Evolutionary conservation across 2,888 invertebrate genomes (phyloP), one percentile per base, ranked within the genome.

Genomic region (Lepidonotus clava): DNA sequence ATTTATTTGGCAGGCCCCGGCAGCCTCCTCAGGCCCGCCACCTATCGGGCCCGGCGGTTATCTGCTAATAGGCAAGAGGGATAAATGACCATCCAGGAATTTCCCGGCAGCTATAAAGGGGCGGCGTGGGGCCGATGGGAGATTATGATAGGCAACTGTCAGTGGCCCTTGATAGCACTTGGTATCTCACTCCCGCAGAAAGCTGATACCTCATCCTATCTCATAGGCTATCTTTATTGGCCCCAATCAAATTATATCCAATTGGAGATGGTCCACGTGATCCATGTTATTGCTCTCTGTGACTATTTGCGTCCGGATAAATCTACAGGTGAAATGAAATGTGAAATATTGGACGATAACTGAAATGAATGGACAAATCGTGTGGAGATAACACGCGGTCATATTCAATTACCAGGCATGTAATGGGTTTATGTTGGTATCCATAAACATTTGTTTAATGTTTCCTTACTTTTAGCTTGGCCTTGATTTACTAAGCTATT

Each of bases 231-330:
- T 71, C 71, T 71, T 71, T 71, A 71, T 71, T 71, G 71, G 36
- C 1, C 36, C 71, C 38, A 71, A 71, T 71, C 71, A 71, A 71
- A 71, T 71, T 71, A 71, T 71, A 71, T 18, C 71, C 71, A 71
- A 71, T 71, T 38, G 21, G 71, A 71, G 71, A 71, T 71, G 14
- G 71, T n/a, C 18, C 21, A 46, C 36, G 36, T 8, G 71, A 38
- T 18, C 36, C 21, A 14, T 14, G 38, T 1, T n/a, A n/a, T 11
- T n/a, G 36, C 36, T 14, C 38, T 71, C 71, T n/a, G 71, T 18
- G n/a, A 21, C 71, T 71, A 71, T 71, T 71, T 38, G 8, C 38
- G 71, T 34, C 71, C 36, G 1, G 71, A 21, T 36, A 71, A 6
- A 14, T 18, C 36, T 24, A 38, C 6, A 1, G 36, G 38, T 14